Conservation (phyloP, 1,140 invertebrate species). For the Brachionus koreanus region DNA sequence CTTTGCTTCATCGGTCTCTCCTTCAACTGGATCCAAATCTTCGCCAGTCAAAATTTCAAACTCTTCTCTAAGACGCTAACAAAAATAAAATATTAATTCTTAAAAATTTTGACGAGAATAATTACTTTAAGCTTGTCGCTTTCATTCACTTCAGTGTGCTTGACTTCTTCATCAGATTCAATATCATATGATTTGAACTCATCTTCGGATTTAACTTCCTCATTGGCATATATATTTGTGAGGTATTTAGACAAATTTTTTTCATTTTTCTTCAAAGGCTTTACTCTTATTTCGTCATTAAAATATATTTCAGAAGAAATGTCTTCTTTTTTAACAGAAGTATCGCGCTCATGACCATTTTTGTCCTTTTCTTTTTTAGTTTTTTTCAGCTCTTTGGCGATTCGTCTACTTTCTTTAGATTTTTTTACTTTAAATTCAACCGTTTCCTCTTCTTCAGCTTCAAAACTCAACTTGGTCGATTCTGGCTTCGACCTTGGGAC, state of each 20-base stretch:
- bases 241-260: slow-evolving; percentile 53
- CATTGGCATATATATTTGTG: slow-evolving; percentile 62
- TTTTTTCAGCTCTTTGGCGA: slow-evolving; percentile 78
- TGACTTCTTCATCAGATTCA: slow-evolving; percentile 1
- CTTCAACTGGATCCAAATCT: background rate
- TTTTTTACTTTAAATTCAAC: slow-evolving; percentile 89
- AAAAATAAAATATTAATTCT: background rate
- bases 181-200: background rate
- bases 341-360: slow-evolving; percentile 55
- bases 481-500: background rate
- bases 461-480: slow-evolving; percentile 46
- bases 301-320: slow-evolving; percentile 46
- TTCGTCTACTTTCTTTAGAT: slow-evolving; percentile 82
- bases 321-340: slow-evolving; percentile 43
- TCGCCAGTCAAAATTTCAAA: slow-evolving; percentile 31
- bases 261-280: slow-evolving; percentile 21
- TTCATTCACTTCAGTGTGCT: slow-evolving; percentile 6
- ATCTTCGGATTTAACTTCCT: background rate
- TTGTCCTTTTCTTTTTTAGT: slow-evolving; percentile 68
- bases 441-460: slow-evolving; percentile 58
- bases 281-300: slow-evolving; percentile 30
- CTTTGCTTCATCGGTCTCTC: slow-evolving; percentile 1
- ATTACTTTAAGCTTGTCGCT: slow-evolving; percentile 47
- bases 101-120: background rate
- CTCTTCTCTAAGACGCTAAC: slow-evolving; percentile 41